Percentiles rank a stretch among this genome's conserved stretches.
These are phyloP conservation scores for Sebastes itinus DNA, from an alignment of 2,797 vertebrate genomes.

Conservation along the genomic window DNA sequence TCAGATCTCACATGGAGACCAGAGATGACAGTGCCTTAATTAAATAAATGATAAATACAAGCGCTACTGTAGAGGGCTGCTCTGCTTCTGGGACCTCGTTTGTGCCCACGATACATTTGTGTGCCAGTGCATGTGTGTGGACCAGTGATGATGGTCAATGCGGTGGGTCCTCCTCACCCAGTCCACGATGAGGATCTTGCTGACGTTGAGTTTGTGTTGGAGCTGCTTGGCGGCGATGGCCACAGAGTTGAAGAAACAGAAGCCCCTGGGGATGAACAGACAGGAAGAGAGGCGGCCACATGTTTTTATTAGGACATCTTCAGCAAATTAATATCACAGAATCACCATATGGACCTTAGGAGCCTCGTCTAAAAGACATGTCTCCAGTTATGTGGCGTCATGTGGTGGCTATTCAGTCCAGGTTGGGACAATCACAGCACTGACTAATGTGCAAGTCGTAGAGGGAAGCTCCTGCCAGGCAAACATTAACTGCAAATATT, in stretches of 20 bases:
- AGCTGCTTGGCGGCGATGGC: conserved; percentile 93
- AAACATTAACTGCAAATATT: conserved; percentile 30
- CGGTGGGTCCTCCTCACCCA: conserved; percentile 85
- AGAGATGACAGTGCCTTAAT: conserved; percentile 40
- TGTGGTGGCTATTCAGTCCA: conserved; percentile 41
- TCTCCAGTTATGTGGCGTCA: conserved; percentile 22
- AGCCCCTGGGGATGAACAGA: conserved; percentile 85
- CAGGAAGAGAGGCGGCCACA: conserved; percentile 59
- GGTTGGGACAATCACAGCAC: conserved; percentile 40
- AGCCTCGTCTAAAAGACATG: conserved; percentile 44
- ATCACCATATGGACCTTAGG: conserved; percentile 57
- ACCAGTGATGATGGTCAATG: conserved; percentile 25
- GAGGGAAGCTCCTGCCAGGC: conserved; percentile 33
- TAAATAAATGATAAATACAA: conserved; percentile 47
- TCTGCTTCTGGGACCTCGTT: conserved; percentile 19
- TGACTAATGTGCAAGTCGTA: conserved; percentile 13
- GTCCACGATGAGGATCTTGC: conserved; percentile 94
- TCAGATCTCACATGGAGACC: conserved; percentile 53
- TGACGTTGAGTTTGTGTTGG: conserved; percentile 86
- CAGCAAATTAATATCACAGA: conserved; percentile 55
- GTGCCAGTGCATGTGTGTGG: conserved; percentile 12
- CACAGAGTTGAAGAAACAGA: conserved; percentile 94
- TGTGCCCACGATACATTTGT: conserved; percentile 13
- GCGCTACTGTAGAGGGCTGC: conserved; percentile 50
- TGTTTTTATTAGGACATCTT: conserved; percentile 64